Base-by-base conservation (phyloP, 2,888 invertebrate species). In the Drosophila nr. perissopoda region DNA sequence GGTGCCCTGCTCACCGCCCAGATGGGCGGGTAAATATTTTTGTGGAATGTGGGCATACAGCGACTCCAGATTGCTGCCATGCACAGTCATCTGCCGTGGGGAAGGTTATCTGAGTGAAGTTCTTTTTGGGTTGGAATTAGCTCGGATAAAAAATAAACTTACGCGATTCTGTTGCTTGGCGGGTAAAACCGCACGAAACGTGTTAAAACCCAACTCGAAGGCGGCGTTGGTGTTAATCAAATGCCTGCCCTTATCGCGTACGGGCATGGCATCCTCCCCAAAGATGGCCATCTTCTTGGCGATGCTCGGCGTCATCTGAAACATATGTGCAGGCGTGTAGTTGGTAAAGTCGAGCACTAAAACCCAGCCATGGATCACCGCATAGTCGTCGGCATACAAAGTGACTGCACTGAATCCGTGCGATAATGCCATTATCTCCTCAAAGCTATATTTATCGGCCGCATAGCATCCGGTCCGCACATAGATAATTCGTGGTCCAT, bases 91-190 rank as follows among this genome's bases (percentile, higher is more conserved):
- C 95, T 95, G 89, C 42, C 2, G 16, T 13, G 11, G 16, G 18
- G 2, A 6, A 18, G n/a, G 46, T n/a, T 16, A 10, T 29, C 10
- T 5, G 1, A 4, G n/a, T 21, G 18, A n/a, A 16, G 4, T 2
- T 3, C 6, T 6, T 21, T 21, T 13, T n/a, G 13, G n/a, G 21
- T 3, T 3, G 4, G 1, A 21, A 21, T 13, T 21, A 7, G 3
- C 7, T 8, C 1, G 8, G 49, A 4, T 1, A 13, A 2, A 11
- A 18, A 21, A 16, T 48, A 91, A 93, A 92, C 94, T 92, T 93
- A 95, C 95, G 87, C 95, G 93, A 61, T 94, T 93, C 82, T 94
- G 94, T 79, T 95, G 92, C 90, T 96, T 96, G 53, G 94, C 94
- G 31, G 94, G 94, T 88, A 95, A 91, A 75, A 95, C 94, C 18